Percentiles rank a stretch among this genome's conserved stretches.
phyloP scores from a whole-genome alignment of 2,797 vertebrate species.

The Clarias fuscus region DNA sequence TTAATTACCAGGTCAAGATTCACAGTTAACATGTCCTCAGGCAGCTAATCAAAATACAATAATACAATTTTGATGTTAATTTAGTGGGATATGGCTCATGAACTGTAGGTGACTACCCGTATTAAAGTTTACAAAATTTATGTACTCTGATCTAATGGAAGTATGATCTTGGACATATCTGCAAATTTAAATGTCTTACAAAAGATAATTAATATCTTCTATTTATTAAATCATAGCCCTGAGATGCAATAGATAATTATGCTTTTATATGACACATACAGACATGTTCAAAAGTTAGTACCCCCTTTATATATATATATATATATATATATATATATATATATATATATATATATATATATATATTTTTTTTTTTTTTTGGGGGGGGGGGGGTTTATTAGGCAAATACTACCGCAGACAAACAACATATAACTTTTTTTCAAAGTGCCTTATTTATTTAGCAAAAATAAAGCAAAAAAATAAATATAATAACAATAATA shows the following conservation, averaged over 20 bases:
- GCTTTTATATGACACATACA: background rate
- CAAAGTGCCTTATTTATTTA: too few relatives aligned
- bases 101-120: background rate
- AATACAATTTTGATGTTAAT: background rate
- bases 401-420: too few relatives aligned
- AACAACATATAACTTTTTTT: too few relatives aligned
- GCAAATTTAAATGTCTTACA: background rate
- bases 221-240: background rate
- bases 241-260: background rate
- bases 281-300: too few relatives aligned
- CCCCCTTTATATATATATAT: too few relatives aligned
- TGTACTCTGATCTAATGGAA: background rate
- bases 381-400: too few relatives aligned
- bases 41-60: slow-evolving; percentile 54
- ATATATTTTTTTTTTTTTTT: too few relatives aligned
- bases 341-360: too few relatives aligned
- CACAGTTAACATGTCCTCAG: slow-evolving; percentile 61
- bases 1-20: slow-evolving; percentile 65
- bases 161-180: background rate
- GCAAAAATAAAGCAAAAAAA: too few relatives aligned
- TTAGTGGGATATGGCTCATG: background rate
- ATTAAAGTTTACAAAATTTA: slow-evolving; percentile 54
- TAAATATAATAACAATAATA: too few relatives aligned
- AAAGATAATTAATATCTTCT: slow-evolving; percentile 22
- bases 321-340: too few relatives aligned